A percentile compares a stretch with the other conserved stretches of the same genome.
These are phyloP conservation scores for Oxyura jamaicensis DNA, from an alignment of 2,113 vertebrate species.

Conservation along the genomic window DNA sequence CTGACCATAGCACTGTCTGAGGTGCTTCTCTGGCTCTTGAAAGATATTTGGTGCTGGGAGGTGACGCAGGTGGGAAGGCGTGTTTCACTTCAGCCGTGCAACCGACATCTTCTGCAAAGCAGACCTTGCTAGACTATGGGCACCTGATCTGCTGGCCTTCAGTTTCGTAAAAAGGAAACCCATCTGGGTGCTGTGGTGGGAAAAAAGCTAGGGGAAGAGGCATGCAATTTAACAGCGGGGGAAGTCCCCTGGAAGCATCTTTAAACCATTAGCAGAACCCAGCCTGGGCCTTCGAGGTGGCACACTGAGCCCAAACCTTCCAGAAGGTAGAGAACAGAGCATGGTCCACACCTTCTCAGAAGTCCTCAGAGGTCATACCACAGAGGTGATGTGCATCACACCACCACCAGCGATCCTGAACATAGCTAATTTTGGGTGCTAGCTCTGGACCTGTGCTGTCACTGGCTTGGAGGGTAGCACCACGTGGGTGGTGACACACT, in stretches of 20 bases:
- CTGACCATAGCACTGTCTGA: too few species aligned
- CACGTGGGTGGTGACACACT: rapidly evolving
- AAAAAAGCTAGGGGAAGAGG: neutral
- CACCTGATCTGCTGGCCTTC: neutral
- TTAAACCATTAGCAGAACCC: neutral
- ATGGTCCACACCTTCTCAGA: neutral
- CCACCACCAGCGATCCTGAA: neutral
- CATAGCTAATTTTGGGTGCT: neutral
- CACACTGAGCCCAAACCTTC: neutral
- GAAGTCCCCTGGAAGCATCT: neutral
- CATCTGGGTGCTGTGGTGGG: neutral
- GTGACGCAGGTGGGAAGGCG: neutral
- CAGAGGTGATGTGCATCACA: neutral
- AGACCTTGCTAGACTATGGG: neutral
- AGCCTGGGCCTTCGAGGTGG: neutral
- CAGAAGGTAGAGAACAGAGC: neutral
- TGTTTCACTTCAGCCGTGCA: neutral
- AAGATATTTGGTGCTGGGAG: neutral
- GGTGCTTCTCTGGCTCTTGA: neutral
- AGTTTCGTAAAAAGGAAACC: neutral
- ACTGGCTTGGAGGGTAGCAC: neutral
- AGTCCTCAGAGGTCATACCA: neutral
- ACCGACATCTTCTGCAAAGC: neutral
- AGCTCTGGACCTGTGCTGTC: rapidly evolving
- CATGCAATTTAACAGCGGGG: neutral